Percentiles rank a stretch among this genome's conserved stretches.
Conservation (phyloP, 2,888 invertebrate species). For the Entomobrya proxima region DNA sequence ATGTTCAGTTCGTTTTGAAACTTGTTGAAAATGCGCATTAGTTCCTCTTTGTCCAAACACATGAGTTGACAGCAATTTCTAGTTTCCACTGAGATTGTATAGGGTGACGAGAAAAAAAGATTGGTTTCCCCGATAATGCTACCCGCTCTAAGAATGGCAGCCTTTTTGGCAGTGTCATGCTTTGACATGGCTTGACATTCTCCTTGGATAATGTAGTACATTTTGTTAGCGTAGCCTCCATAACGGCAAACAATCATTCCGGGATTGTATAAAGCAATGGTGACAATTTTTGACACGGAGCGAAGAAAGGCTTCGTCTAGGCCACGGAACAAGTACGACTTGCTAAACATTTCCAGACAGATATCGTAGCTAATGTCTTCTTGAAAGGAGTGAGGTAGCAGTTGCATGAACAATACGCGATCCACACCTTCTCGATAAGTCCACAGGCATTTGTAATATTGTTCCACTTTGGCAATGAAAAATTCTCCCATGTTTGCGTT, state of each 20-base stretch:
- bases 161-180: constrained; percentile 50
- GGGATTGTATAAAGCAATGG: constrained; percentile 43
- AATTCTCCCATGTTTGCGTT: constrained; percentile 46
- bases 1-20: constrained; percentile 51
- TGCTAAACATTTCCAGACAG: constrained; percentile 71
- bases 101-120: constrained; percentile 67
- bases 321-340: constrained; percentile 62
- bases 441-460: constrained; percentile 71
- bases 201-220: constrained; percentile 72
- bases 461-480: constrained; percentile 53
- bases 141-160: constrained; percentile 67
- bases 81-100: constrained; percentile 64
- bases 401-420: constrained; percentile 41
- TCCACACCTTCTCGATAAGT: constrained; percentile 69
- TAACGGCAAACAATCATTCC: constrained; percentile 50
- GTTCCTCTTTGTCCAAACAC: constrained; percentile 65
- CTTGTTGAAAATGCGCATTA: constrained; percentile 61
- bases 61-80: constrained; percentile 67
- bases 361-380: constrained; percentile 69
- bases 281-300: constrained; percentile 58
- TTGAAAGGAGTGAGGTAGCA: constrained; percentile 62
- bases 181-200: constrained; percentile 64
- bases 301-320: constrained; percentile 65
- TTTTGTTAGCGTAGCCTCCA: constrained; percentile 59
- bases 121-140: constrained; percentile 71